Evolutionary conservation across 37 sponge, comb jelly and placozoan genomes (phyloP).

Genomic region (Spongilla lacustris): DNA sequence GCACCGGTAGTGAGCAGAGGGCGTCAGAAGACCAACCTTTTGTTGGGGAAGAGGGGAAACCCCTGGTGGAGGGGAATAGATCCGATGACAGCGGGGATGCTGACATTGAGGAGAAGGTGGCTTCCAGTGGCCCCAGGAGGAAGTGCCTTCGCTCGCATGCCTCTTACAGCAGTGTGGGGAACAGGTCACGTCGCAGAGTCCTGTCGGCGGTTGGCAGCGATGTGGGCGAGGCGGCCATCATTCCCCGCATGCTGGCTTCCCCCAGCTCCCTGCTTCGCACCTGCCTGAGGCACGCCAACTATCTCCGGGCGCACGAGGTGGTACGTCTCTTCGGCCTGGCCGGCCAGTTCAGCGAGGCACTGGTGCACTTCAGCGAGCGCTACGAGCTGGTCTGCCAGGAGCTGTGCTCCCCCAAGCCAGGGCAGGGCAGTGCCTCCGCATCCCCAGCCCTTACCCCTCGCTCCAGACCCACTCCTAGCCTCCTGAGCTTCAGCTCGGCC

Average conservation of each 20-base stretch:
- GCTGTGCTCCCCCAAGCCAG: constrained; percentile 16
- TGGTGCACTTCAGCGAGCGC: constrained; percentile 79
- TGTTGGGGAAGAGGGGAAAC: neutral
- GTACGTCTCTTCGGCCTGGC: constrained; percentile 77
- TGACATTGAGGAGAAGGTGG: constrained; percentile 67
- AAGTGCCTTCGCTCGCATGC: constrained; percentile 30
- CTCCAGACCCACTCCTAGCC: neutral
- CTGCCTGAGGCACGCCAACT: constrained; percentile 82
- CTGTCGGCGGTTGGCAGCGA: constrained; percentile 3
- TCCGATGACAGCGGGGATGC: constrained; percentile 68
- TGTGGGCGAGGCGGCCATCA: constrained; percentile 20
- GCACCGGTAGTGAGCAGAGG: neutral
- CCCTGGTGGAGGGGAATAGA: neutral
- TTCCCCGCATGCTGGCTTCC: constrained; percentile 86
- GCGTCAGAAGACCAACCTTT: neutral
- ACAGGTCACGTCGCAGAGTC: neutral
- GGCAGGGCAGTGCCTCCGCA: neutral
- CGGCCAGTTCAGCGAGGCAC: constrained; percentile 59
- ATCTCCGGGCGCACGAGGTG: constrained; percentile 80
- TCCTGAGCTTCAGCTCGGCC: too few species aligned
- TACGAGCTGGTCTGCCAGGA: constrained; percentile 53
- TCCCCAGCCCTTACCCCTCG: constrained; percentile 25
- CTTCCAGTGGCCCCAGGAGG: neutral
- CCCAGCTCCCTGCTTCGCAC: constrained; percentile 76
- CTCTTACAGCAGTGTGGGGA: constrained; percentile 7